Evolutionary conservation across 2,888 invertebrate species (phyloP), one percentile per base, ranked within the genome.

Genomic region (Synanthedon tipuliformis): DNA sequence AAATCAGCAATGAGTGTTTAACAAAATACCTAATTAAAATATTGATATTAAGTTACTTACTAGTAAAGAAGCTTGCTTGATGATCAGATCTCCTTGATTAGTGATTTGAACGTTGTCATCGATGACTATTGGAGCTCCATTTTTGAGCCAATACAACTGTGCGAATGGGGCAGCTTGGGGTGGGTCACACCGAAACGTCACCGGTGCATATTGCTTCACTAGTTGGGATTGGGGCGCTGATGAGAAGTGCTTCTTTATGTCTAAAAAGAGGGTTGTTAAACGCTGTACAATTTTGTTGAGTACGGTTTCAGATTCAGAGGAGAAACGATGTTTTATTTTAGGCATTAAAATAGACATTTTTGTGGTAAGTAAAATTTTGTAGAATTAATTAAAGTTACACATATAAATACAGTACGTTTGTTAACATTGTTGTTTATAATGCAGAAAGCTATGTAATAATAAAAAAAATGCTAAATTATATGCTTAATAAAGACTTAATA

Each of bases 141-240:
- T 95, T 65, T 94, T 91, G 51, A 95, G 88, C 96, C 96, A 96
- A 71, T 92, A 93, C 52, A 97, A 92, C 66, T 94, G 91, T 0
- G 97, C 96, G 51, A 93, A 91, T 2, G 98, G 98, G 53, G 94
- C 92, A 5, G 97, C 97, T 40, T 90, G 91, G 0, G 98, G 98
- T 4, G 97, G 93, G 60, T 95, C 91, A 75, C 98, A 98, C 50
- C 94, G 91, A 61, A 98, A 89, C 68, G 95, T 94, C 50, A 94
- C 94, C 57, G 94, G 92, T n/a, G 93, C 91, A 62, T 94, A 94
- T 59, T 95, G 89, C 75, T 95, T 95, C 41, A 95, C 95, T 51
- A 92, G 89, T 58, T 93, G 90, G 1, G 95, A 93, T 65, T 94
- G 92, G 7, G 98, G 97, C n/a, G 95, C 92, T 58, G 93, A 91